Conservation (phyloP, 30 jellyfish, hydroid and myxozoan genomes). For the Hydractinia symbiolongicarpus region DNA sequence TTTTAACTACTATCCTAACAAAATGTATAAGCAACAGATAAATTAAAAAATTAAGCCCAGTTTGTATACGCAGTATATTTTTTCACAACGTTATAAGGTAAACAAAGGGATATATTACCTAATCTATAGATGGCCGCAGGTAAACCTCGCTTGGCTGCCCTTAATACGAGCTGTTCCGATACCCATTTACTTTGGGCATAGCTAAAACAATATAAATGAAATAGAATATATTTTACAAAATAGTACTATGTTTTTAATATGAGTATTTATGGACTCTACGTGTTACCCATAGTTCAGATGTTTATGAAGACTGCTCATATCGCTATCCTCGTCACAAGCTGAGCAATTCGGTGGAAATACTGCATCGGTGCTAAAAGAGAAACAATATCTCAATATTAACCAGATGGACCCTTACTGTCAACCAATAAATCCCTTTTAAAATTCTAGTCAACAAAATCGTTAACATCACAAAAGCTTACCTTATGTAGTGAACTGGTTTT, state of each 20-base stretch:
- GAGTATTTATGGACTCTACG: not conserved
- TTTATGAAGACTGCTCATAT: constrained; percentile 40
- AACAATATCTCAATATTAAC: not conserved
- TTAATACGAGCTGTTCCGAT: constrained; percentile 70
- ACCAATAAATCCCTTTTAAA: too few relatives aligned
- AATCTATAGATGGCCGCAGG: constrained; percentile 86
- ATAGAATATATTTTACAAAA: not conserved
- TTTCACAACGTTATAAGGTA: too few relatives aligned
- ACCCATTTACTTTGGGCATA: constrained; percentile 94
- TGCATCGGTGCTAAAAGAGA: constrained; percentile 75
- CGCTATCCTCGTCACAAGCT: constrained; percentile 70
- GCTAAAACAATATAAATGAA: not conserved
- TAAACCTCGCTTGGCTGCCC: constrained; percentile 71
- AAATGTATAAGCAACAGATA: too few relatives aligned
- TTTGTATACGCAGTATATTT: too few relatives aligned
- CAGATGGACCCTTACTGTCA: not conserved
- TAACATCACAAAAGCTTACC: constrained; percentile 33
- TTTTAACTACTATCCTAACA: too few relatives aligned
- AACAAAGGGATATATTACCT: constrained; percentile 39
- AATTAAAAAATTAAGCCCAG: too few relatives aligned
- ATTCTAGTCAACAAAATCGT: too few relatives aligned
- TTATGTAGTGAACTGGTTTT: constrained; percentile 81
- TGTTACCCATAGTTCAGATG: constrained; percentile 64
- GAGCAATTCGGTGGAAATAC: constrained; percentile 61
- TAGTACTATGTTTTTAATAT: not conserved